Base-by-base conservation (phyloP, 2,888 invertebrate species). In the Crioceris asparagi region DNA sequence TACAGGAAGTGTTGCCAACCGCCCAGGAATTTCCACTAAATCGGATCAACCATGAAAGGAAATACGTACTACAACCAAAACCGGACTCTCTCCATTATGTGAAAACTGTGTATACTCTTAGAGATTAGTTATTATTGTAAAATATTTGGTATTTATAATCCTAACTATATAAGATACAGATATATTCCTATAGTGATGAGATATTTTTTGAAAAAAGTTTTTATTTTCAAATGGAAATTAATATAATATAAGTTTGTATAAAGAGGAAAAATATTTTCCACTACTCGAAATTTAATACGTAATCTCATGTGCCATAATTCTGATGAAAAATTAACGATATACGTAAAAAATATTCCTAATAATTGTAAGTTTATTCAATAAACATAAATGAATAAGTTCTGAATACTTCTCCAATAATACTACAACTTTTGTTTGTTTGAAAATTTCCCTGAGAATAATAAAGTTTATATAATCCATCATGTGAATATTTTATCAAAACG, bases 61-160 rank as follows among this genome's bases (percentile, higher is more conserved):
- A 45, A 57, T 58, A 59, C 57, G 55, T 60, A 58, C 57, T 56
- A 53, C 58, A 54, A 58, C 60, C 54, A 54, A 55, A 55, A 49
- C 41, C 44, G 52, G 48, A 50, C 49, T 46, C 35, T 39, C 36
- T 37, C 41, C 53, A 49, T 55, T 58, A n/a, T n/a, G 57, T 59
- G 61, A 61, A 60, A 57, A 60, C 52, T 61, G 61, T 62, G 61
- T 61, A 62, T 62, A 62, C 60, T 59, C 51, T 43, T 58, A 60
- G 58, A 52, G 53, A 48, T 53, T 61, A 62, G 59, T 56, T 55
- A n/a, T n/a, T n/a, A n/a, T n/a, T 56, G 47, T 48, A 47, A 57
- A 55, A 56, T 54, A 47, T 54, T 53, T 39, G 52, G 51, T 53
- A 53, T 56, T 55, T 58, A 54, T 57, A 56, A 59, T 57, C 59